Evolutionary conservation across 2,888 invertebrate genomes (phyloP), one percentile per base, ranked within the genome.

Genomic region (Parochlus steinenii): DNA sequence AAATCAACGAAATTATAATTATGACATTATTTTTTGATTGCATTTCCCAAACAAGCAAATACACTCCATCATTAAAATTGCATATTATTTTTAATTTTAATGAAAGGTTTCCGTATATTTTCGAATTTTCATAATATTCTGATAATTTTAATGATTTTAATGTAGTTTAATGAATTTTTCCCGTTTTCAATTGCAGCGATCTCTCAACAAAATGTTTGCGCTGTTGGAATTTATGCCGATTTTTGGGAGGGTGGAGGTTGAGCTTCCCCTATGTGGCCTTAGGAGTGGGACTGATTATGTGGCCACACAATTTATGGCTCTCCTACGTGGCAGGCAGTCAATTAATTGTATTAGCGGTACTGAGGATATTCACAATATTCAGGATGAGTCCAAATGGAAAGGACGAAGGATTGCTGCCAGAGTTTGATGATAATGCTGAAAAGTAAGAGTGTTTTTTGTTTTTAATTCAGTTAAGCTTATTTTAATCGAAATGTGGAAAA

Each of bases 321-420:
- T 63, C 63, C 37, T 63, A 64, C 50, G 56, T 65, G 31, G 61
- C 62, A 31, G 64, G 63, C 5, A 52, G 58, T 27, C 54, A 59
- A 45, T 47, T 65, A 20, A 47, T 64, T 17, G 44, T 59, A 2
- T 47, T 66, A 38, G 62, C 63, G 7, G 41, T 60, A 29, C 48
- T 64, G 38, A 57, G 65, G 45, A 47, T 63, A 15, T 51, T 51
- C 39, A 49, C 51, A 25, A 43, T 53, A 31, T 46, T 55, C 32
- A 46, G 53, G 29, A 49, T 50, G 33, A 49, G 46, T 37, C 44
- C 41, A 27, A 46, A 43, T 26, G 41, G 46, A 24, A 55, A 54
- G 46, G 53, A 51, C 19, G 56, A 57, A 40, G 54, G 53, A 31
- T 44, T 56, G 26, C 45, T 56, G 44, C 54, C 55, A 18, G 54